These are phyloP conservation scores for Psammodynastes pulverulentus DNA, from an alignment of 2,113 vertebrate species.

Conservation along the genomic window DNA sequence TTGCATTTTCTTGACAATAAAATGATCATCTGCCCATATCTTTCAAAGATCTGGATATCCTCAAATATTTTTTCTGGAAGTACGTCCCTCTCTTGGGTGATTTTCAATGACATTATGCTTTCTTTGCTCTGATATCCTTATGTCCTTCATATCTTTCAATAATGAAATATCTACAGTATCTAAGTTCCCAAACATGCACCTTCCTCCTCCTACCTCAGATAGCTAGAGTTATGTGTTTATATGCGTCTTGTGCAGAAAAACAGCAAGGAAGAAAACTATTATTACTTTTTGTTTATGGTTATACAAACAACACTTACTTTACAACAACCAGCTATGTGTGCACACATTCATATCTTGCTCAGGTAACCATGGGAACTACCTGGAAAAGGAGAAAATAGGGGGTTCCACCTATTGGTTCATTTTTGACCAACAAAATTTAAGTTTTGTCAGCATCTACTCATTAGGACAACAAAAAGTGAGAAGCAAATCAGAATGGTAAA, in stretches of 20 bases:
- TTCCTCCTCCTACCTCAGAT: not conserved
- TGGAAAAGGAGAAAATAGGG: not conserved
- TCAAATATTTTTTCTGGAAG: not conserved
- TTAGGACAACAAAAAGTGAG: not conserved
- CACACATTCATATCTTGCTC: not conserved
- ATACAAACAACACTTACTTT: not conserved
- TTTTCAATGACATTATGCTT: not conserved
- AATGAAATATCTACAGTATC: not conserved
- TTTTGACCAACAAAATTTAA: not conserved
- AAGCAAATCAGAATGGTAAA: not conserved
- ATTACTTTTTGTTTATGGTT: not conserved
- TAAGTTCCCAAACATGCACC: not conserved
- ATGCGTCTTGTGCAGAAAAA: not conserved
- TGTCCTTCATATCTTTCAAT: not conserved
- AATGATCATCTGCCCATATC: not conserved
- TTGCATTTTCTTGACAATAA: not conserved
- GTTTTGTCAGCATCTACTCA: not conserved
- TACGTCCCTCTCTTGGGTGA: not conserved
- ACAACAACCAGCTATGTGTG: not conserved
- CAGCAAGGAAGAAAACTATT: not conserved
- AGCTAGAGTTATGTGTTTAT: not conserved
- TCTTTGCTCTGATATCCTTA: not conserved
- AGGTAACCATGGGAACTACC: not conserved
- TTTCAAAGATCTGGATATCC: not conserved
- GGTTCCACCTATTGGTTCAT: not conserved